Percentiles rank a stretch among this genome's conserved stretches.
phyloP scores from a whole-genome alignment of 2,888 invertebrate species.

The Dendrolimus houi region DNA sequence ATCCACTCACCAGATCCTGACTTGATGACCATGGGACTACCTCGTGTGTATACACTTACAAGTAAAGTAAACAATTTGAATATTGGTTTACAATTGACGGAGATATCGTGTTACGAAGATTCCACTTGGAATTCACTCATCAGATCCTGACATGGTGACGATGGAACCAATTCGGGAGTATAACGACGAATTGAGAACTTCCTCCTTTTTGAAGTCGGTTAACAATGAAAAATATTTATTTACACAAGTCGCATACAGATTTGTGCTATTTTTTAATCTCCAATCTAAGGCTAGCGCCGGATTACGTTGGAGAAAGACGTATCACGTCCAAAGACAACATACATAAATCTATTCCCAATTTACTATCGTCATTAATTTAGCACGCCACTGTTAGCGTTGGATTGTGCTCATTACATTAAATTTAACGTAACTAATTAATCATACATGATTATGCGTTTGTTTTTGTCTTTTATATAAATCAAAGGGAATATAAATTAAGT shows the following conservation, averaged over 20 bases:
- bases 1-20: too few relatives aligned
- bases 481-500: too few relatives aligned
- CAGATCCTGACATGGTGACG: too few relatives aligned
- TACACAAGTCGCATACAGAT: neutral
- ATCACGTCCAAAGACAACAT: slow-evolving; percentile 18
- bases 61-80: too few relatives aligned
- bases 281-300: neutral
- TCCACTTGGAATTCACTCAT: too few relatives aligned
- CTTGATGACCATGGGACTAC: too few relatives aligned
- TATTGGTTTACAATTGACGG: too few relatives aligned
- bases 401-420: neutral
- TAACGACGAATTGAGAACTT: too few relatives aligned
- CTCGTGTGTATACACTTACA: too few relatives aligned
- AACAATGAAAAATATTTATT: neutral
- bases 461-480: neutral
- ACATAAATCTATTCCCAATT: slow-evolving; percentile 18
- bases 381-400: neutral
- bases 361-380: slow-evolving; percentile 5
- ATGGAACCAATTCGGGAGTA: too few relatives aligned
- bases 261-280: neutral
- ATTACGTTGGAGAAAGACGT: neutral
- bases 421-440: neutral
- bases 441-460: neutral
- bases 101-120: too few relatives aligned
- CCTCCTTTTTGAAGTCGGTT: too few relatives aligned